Evolutionary conservation across 2,888 invertebrate genomes (phyloP).

Genomic region (Dynastes maya): DNA sequence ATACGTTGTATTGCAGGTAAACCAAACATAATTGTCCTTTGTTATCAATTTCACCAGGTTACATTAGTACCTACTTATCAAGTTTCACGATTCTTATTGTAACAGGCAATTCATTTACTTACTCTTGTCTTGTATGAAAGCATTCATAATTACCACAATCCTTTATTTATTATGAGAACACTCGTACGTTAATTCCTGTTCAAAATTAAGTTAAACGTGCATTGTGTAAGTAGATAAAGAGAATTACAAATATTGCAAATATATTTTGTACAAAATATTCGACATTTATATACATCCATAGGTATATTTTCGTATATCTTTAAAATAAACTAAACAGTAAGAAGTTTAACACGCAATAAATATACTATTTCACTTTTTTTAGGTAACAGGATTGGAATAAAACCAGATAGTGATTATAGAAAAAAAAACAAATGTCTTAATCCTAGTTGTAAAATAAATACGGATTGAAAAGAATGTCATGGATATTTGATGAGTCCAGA

Average conservation of each 20-base stretch:
- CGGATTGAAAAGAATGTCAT: background rate
- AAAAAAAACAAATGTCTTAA: background rate
- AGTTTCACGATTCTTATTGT: background rate
- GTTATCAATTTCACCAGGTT: background rate
- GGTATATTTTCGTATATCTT: constrained; percentile 33
- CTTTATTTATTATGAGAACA: constrained; percentile 16
- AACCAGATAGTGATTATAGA: background rate
- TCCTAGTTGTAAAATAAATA: constrained; percentile 6
- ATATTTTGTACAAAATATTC: constrained; percentile 33
- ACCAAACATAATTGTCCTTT: background rate
- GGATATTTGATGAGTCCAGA: constrained; percentile 4
- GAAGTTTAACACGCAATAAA: constrained; percentile 29
- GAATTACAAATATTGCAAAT: constrained; percentile 29
- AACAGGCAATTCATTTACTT: background rate
- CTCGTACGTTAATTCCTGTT: constrained; percentile 6
- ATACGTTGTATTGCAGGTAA: constrained; percentile 1
- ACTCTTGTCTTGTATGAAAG: background rate
- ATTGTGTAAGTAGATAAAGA: constrained; percentile 8
- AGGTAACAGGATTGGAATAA: constrained; percentile 1
- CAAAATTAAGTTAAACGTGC: constrained; percentile 21
- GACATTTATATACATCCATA: constrained; percentile 24
- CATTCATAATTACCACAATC: constrained; percentile 21
- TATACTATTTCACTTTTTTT: background rate
- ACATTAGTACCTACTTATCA: background rate
- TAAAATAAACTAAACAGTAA: constrained; percentile 38